A percentile compares a stretch with the other conserved stretches of the same genome.
These are phyloP conservation scores for Acropternis orthonyx DNA, from an alignment of 2,797 vertebrate species.

Conservation along the genomic window DNA sequence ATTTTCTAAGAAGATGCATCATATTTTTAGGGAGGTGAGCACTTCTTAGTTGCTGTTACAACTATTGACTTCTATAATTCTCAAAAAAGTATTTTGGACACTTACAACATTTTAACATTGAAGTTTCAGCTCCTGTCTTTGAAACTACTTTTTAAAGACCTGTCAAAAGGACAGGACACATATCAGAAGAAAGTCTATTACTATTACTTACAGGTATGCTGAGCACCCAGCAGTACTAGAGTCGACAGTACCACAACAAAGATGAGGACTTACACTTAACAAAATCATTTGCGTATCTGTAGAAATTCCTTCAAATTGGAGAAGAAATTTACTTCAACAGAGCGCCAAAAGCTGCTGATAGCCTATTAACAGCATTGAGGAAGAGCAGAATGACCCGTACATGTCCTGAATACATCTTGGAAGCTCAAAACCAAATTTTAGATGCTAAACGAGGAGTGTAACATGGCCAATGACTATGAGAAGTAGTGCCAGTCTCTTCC, in stretches of 20 bases:
- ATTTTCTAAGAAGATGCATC: background rate
- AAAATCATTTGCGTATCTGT: background rate
- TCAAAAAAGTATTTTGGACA: background rate
- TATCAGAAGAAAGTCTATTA: background rate
- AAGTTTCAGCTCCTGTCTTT: background rate
- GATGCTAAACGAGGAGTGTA: background rate
- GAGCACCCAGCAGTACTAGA: background rate
- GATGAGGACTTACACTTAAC: background rate
- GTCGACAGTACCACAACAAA: background rate
- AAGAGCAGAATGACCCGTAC: background rate
- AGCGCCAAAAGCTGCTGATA: background rate
- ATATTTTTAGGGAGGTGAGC: background rate
- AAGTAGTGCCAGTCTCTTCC: background rate
- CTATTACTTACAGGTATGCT: background rate
- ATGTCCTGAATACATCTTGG: background rate
- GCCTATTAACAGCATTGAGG: background rate
- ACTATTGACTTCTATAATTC: background rate
- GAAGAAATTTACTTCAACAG: background rate
- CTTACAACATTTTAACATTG: background rate
- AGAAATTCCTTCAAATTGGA: background rate
- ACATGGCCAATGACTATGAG: background rate
- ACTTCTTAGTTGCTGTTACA: background rate
- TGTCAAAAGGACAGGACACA: background rate
- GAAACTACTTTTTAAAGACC: background rate
- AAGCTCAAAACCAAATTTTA: background rate